Percentiles rank a stretch among this genome's conserved stretches.
phyloP scores from a whole-genome alignment of 2,113 vertebrate genomes.

The Leucosticte australis region DNA sequence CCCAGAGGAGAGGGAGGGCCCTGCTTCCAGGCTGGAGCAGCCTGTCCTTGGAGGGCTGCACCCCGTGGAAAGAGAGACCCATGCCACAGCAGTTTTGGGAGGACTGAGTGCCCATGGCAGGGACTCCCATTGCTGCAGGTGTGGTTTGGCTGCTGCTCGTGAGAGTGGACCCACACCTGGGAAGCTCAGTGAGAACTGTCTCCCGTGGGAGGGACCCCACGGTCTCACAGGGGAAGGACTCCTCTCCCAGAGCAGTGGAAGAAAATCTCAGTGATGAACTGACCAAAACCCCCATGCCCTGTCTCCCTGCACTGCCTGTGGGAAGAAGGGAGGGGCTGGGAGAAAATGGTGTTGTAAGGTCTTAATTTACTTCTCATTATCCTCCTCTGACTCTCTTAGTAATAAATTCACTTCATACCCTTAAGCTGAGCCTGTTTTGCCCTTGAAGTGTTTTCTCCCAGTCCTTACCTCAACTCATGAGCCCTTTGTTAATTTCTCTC shows the following conservation, averaged over 20 bases:
- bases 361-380: background rate
- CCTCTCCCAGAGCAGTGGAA: background rate
- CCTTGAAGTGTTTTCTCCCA: background rate
- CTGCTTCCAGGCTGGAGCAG: background rate
- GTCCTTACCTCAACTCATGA: background rate
- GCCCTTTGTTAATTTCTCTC: background rate
- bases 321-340: background rate
- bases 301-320: rapidly evolving
- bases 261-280: no score
- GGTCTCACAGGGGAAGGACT: background rate
- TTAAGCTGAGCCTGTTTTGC: background rate
- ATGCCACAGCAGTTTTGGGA: background rate
- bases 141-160: no score
- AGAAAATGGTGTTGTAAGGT: background rate
- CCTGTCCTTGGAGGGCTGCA: background rate
- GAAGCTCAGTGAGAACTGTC: background rate
- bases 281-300: no score
- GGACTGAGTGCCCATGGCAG: background rate
- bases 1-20: background rate
- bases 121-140: no score
- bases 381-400: background rate
- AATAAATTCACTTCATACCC: background rate
- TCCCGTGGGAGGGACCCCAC: background rate
- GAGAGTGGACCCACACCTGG: background rate
- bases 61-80: background rate